Evolutionary conservation across 2,797 vertebrate species (phyloP), one percentile per base, ranked within the genome.

Genomic region (Harpagifer antarcticus): DNA sequence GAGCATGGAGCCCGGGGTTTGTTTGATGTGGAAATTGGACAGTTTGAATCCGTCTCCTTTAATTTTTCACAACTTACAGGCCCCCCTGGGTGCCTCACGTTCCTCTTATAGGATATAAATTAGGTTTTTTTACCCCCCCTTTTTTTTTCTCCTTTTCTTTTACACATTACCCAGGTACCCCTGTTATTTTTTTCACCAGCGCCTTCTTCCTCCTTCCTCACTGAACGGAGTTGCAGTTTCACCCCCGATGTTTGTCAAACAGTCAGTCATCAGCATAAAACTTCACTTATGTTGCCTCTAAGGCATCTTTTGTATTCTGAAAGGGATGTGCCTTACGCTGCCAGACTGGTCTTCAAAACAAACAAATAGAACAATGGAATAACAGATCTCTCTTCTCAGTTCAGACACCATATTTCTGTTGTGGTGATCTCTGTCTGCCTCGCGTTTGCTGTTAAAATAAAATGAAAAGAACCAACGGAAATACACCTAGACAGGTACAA

Each of bases 1-100:
- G 96, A 96, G 96, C 96, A 96, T 92, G 93, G 95, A 93, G 96
- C 96, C 91, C 95, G 90, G 94, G 94, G 95, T 95, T 93, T 97
- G 96, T 99, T 99, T 99, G 98, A 99, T 98, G 98, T 99, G 97
- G 97, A 99, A 99, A 99, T 99, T 98, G 98, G 97, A 98, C 97
- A 98, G 97, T 99, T 99, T 99, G 97, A 99, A 98, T 98, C 97
- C 96, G 95, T 98, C 97, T 96, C 96, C 96, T 99, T 99, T 98
- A 99, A 99, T 99, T 99, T 99, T 99, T 98, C 96, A 99, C 97
- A 96, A 97, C 96, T 96, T 96, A 96, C 96, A 96, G 96, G 93
- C 92, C 96, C 95, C 96, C 96, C 95, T 88, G 96, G 95, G 97
- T 96, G 95, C 92, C 92, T 89, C 95, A 94, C 95, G 94, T 92